Evolutionary conservation across 1,140 invertebrate genomes (phyloP).

Genomic region (Daktulosphaira vitifoliae): DNA sequence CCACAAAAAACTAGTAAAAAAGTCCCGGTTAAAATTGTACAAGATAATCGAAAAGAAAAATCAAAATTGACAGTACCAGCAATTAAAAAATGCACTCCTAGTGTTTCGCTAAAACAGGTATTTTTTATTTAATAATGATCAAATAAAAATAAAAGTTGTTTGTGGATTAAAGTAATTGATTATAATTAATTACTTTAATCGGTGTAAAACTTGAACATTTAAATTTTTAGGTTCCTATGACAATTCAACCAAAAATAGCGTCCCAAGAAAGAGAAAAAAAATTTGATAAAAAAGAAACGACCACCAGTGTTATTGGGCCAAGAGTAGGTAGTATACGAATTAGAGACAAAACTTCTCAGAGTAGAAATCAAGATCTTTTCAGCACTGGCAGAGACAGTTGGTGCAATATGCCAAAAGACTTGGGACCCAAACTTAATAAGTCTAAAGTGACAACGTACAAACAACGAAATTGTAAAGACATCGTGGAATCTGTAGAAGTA

Average conservation of each 20-base stretch:
- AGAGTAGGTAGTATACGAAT: background rate
- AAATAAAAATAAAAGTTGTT: too few relatives aligned
- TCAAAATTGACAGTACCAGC: background rate
- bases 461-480: background rate
- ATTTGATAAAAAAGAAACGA: slow-evolving; percentile 4
- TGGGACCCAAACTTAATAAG: slow-evolving; percentile 14
- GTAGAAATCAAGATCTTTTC: slow-evolving; percentile 12
- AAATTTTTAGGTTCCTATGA: slow-evolving; percentile 26
- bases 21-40: slow-evolving; percentile 20
- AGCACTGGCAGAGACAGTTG: slow-evolving; percentile 37
- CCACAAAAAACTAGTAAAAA: background rate
- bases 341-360: background rate
- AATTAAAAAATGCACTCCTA: slow-evolving; percentile 1
- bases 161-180: too few relatives aligned
- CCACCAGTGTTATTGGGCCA: background rate
- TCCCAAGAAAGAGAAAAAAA: slow-evolving; percentile 7
- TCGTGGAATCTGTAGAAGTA: slow-evolving; percentile 36
- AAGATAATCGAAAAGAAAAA: slow-evolving; percentile 17
- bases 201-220: too few relatives aligned
- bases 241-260: slow-evolving; percentile 2
- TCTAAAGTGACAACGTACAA: background rate
- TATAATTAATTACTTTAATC: too few relatives aligned
- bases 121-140: too few relatives aligned
- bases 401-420: slow-evolving; percentile 37
- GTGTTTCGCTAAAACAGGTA: slow-evolving; percentile 26